phyloP scores from a whole-genome alignment of 2,113 vertebrate species.

The Cavia aperea region DNA sequence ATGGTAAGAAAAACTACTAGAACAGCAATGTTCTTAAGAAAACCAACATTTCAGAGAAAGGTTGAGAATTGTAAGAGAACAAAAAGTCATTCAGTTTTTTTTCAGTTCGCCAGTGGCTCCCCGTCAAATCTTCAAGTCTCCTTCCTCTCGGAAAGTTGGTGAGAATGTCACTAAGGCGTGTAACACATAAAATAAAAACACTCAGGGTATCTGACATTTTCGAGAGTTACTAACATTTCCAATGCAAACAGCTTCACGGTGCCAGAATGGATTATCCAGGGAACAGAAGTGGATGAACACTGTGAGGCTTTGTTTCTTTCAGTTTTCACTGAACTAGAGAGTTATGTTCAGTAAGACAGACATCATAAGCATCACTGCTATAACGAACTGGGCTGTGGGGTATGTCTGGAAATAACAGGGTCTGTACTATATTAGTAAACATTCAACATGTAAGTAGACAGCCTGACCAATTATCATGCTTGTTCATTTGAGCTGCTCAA shows the following conservation, averaged over 20 bases:
- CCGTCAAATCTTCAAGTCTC: not conserved
- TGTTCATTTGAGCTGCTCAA: constrained; percentile 34
- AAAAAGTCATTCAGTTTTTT: not conserved
- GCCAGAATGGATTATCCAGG: not conserved
- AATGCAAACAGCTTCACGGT: not conserved
- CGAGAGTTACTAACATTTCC: not conserved
- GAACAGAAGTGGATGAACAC: not conserved
- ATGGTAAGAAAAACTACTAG: not conserved
- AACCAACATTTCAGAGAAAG: constrained; percentile 10
- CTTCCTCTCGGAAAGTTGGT: not conserved
- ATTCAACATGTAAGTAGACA: constrained; percentile 1
- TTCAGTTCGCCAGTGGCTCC: not conserved
- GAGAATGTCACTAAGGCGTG: not conserved
- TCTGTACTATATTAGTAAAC: not conserved
- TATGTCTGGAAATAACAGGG: not conserved
- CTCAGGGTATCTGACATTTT: not conserved
- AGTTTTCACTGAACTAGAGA: not conserved
- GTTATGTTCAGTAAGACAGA: not conserved
- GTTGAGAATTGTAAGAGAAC: not conserved
- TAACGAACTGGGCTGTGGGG: not conserved
- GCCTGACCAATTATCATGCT: not conserved
- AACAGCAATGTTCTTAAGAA: not conserved
- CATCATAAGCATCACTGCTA: not conserved
- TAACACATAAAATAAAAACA: not conserved
- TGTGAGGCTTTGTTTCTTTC: not conserved